A percentile compares a stretch with the other conserved stretches of the same genome.
Conservation (phyloP, 2,797 vertebrate genomes). For the Coranthus polyacanthus region DNA sequence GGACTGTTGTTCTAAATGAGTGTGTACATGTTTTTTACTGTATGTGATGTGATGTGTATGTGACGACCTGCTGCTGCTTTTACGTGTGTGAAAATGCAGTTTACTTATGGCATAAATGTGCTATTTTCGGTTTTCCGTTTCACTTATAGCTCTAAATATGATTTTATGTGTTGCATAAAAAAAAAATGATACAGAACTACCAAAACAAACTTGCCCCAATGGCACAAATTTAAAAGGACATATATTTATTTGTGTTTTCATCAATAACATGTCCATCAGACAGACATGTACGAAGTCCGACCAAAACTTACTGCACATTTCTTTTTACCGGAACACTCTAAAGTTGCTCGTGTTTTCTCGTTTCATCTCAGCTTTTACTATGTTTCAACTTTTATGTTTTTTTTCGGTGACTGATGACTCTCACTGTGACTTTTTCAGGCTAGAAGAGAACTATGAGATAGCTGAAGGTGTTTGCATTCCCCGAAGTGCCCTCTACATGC, state of each 20-base stretch:
- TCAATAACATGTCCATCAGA: too few species aligned
- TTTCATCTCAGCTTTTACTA: not conserved
- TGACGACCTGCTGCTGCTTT: not conserved
- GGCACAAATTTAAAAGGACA: too few species aligned
- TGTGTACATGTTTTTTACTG: not conserved
- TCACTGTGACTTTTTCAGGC: slow-evolving; percentile 82
- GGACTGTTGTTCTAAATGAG: not conserved
- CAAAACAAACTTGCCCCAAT: too few species aligned
- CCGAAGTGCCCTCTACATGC: slow-evolving; percentile 98
- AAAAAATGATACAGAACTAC: too few species aligned
- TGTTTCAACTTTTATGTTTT: too few species aligned
- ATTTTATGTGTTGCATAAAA: not conserved
- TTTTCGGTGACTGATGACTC: slow-evolving; percentile 19
- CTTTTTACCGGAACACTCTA: not conserved
- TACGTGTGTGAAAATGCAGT: not conserved
- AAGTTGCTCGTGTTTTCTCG: not conserved
- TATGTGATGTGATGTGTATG: not conserved
- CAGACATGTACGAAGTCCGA: too few species aligned
- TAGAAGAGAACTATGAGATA: slow-evolving; percentile 99
- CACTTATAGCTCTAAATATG: too few species aligned
- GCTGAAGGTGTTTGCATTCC: slow-evolving; percentile 99
- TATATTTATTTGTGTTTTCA: too few species aligned
- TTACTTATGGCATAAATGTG: not conserved
- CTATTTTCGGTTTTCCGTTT: not conserved
- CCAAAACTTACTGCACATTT: too few species aligned